Evolutionary conservation across 2,113 vertebrate species (phyloP), one percentile per base, ranked within the genome.

Genomic region (Paramisgurnus dabryanus): DNA sequence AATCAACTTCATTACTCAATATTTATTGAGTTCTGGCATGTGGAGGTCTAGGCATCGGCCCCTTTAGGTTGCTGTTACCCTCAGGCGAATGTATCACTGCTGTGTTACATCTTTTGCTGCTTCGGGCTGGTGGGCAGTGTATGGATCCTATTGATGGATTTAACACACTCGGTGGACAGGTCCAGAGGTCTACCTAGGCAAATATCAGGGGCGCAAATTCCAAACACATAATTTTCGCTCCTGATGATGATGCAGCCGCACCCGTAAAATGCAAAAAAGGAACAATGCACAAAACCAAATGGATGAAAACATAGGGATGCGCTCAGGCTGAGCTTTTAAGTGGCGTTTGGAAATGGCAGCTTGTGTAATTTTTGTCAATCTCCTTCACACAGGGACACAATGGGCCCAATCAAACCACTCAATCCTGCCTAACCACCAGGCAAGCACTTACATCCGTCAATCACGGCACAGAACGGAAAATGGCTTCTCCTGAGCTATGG

Each of bases 301-400:
- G 13, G 60, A 58, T 7, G 58, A 71, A 67, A 79, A 57, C 83
- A 70, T 55, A 79, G 67, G 71, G 80, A 68, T 45, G 75, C 71
- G 65, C 41, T 18, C 68, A 72, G 78, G 80, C 72, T 11, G 69
- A 78, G 84, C 84, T 78, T 79, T 80, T 90, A 86, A 90, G 91
- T 88, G 82, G 69, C 71, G 67, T 79, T 18, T 18, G 63, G 84
- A 89, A 91, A 91, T 89, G 91, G 88, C 89, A 85, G 85, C 85
- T 89, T 87, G 85, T 79, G 85, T 91, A 89, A 92, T 93, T 92
- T 92, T 92, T 89, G 92, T 92, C 88, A 91, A 88, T 90, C 88
- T 80, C 78, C 77, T 80, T 84, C 80, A 80, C 80, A 80, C 85
- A 85, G 79, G 87, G 85, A 88, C 80, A 91, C 90, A 91, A 91